Base-by-base conservation (phyloP, 2,113 vertebrate species). In the Chaenocephalus aceratus region DNA sequence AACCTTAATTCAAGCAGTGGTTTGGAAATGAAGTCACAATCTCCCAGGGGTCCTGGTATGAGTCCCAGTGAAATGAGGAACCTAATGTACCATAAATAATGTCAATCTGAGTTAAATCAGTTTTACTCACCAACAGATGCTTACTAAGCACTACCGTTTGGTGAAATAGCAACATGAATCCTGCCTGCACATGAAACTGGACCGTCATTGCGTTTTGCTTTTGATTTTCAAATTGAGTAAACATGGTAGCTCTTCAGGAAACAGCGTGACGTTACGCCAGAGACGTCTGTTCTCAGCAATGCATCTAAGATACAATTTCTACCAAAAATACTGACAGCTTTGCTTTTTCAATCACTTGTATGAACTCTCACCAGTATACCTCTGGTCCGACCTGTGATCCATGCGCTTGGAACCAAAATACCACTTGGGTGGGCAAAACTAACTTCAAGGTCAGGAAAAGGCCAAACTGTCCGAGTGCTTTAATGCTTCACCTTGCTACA, bases 41-140 rank as follows among this genome's bases (percentile, higher is more conserved):
- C 57, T 67, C 75, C 60, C 71, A 51, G 51, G 71, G 70, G 49
- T 66, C 14, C 53, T 6, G 10, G 10, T 62, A 45, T 57, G 7
- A 16, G 48, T 66, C 36, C 46, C 36, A 26, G 10, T 16, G 30
- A 80, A 54, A 84, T 60, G 14, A 54, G 16, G 6, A 74, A 58
- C 48, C 60, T n/a, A 53, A 70, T 84, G 71, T 65, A 54, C 46
- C 30, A 66, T 59, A 56, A 60, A 75, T 45, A 65, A 66, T 0
- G 7, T 48, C 3, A 60, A 45, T 66, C 10, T 53, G 16, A 34
- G 15, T 36, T 60, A 36, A 59, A 71, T 76, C 16, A 26, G 13
- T 8, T 81, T 34, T 54, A 44, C 54, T 3, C 10, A 4, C 13
- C 46, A 75, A 59, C 70, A 68, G 30, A 76, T 65, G 73, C 8